Conservation (phyloP, 2,113 vertebrate species). For the Psilopogon haemacephalus region DNA sequence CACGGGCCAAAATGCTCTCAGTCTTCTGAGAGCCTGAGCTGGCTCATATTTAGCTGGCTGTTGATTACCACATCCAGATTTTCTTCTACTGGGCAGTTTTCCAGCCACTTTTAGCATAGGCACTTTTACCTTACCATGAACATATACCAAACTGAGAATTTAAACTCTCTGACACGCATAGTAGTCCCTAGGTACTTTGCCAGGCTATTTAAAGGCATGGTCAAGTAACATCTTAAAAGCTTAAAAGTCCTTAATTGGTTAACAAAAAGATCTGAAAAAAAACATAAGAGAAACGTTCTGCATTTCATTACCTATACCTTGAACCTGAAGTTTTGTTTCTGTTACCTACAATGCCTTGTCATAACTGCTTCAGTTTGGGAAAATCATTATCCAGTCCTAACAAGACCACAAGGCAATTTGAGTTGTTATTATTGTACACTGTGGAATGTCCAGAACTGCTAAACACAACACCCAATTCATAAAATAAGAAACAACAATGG, state of each 20-base stretch:
- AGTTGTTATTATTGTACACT: not conserved
- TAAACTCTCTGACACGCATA: not conserved
- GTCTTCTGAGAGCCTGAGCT: too few relatives aligned
- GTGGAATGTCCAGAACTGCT: not conserved
- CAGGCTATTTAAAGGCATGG: not conserved
- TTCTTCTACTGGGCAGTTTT: too few relatives aligned
- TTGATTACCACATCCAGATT: too few relatives aligned
- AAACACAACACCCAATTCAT: not conserved
- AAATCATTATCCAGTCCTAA: not conserved
- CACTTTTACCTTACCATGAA: not conserved
- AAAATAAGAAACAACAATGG: not conserved
- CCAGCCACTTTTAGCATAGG: not conserved
- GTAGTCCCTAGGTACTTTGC: not conserved
- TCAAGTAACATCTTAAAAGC: not conserved
- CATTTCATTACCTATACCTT: not conserved
- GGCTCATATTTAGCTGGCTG: too few relatives aligned
- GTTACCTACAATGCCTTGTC: not conserved
- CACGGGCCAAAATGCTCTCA: too few relatives aligned
- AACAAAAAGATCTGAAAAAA: not conserved
- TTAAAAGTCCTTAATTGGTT: not conserved
- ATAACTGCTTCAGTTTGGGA: not conserved
- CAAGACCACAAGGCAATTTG: not conserved
- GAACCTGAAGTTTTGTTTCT: not conserved
- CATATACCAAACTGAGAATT: not conserved
- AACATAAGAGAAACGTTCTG: not conserved